Evolutionary conservation across 1,140 invertebrate genomes (phyloP).

Genomic region (Dysdera silvatica): DNA sequence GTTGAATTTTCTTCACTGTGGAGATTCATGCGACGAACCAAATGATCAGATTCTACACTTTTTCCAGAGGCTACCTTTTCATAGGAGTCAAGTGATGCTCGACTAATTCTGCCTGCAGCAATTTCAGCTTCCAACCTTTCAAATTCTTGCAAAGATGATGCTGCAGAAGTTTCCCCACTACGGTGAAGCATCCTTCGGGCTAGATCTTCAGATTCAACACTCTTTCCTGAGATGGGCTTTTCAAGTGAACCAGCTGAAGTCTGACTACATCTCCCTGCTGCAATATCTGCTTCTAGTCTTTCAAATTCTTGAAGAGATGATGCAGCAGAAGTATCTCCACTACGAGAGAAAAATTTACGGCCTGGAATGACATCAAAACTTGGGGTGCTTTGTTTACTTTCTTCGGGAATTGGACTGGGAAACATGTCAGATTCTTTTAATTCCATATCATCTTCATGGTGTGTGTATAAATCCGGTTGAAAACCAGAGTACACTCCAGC

Average conservation of each 20-base stretch:
- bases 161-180: no score
- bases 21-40: no score
- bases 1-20: conserved; percentile 27
- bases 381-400: conserved; percentile 51
- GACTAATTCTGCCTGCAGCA: neutral
- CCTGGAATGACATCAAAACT: conserved; percentile 12
- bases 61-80: conserved; percentile 40
- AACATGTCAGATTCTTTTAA: conserved; percentile 16
- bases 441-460: conserved; percentile 52
- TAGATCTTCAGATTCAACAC: conserved; percentile 74
- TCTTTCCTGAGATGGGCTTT: conserved; percentile 44
- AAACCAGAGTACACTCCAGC: conserved; percentile 7
- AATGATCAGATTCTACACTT: conserved; percentile 71
- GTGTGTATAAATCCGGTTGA: conserved; percentile 45
- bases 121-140: conserved; percentile 45
- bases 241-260: conserved; percentile 14
- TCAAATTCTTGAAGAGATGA: conserved; percentile 49
- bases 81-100: conserved; percentile 16
- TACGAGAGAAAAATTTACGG: conserved; percentile 23
- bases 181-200: conserved; percentile 85
- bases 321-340: conserved; percentile 32
- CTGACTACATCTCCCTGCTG: conserved; percentile 13
- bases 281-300: conserved; percentile 44
- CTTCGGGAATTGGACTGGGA: conserved; percentile 46
- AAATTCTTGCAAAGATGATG: conserved; percentile 46